phyloP scores from a whole-genome alignment of 2,113 vertebrate genomes.

The Leucopsar rothschildi region DNA sequence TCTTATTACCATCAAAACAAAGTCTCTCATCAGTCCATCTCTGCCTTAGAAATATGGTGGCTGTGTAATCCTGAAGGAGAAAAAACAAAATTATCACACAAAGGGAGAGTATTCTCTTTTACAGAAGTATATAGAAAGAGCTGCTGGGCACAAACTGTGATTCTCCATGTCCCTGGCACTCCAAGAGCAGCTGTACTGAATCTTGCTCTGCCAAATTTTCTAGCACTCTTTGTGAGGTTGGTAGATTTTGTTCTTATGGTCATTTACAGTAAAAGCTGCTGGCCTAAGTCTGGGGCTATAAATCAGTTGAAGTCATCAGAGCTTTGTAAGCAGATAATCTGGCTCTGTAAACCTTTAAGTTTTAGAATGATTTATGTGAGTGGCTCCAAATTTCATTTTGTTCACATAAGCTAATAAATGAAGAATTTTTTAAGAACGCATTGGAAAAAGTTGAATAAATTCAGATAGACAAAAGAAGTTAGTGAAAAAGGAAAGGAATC shows the following conservation, averaged over 20 bases:
- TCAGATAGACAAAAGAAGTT: neutral
- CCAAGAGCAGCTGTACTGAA: neutral
- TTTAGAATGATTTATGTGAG: neutral
- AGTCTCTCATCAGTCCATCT: conserved; percentile 89
- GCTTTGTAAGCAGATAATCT: conserved; percentile 3
- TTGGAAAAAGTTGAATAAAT: neutral
- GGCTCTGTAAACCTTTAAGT: neutral
- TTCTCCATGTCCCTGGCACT: neutral
- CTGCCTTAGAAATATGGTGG: conserved; percentile 89
- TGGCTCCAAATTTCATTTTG: neutral
- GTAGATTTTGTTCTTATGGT: neutral
- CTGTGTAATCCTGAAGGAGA: conserved; percentile 81
- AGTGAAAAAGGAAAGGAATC: neutral
- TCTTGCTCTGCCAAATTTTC: neutral
- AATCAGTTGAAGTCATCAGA: neutral
- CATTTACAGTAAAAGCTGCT: neutral
- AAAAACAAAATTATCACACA: neutral
- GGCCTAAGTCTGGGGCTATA: neutral
- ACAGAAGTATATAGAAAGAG: neutral
- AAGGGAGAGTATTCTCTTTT: neutral
- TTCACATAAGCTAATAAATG: neutral
- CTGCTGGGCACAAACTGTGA: neutral
- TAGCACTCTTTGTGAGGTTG: neutral
- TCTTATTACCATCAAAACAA: conserved; percentile 88
- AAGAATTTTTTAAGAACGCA: neutral